Evolutionary conservation across 2,113 vertebrate species (phyloP), one percentile per base, ranked within the genome.

Genomic region (Serinus canaria): DNA sequence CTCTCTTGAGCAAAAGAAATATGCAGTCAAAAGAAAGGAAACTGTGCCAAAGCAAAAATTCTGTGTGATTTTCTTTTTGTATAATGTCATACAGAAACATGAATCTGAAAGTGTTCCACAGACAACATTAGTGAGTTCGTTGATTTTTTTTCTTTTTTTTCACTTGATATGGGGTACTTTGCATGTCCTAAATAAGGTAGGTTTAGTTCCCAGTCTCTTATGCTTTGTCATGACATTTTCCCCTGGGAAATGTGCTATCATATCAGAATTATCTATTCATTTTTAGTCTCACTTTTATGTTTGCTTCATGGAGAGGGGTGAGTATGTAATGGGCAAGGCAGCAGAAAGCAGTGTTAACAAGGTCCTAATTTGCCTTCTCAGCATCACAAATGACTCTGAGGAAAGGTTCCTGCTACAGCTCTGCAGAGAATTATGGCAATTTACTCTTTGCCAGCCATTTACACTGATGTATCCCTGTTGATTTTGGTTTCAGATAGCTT

Each of bases 21-120:
- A 83, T 91, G 35, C 41, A 82, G 58, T 60, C 96, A 95, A 95
- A 97, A 96, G 75, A 95, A 97, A 95, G 66, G 60, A 95, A 97
- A 90, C 25, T 75, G 10, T 75, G 53, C 19, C 58, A 79, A 84
- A 95, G 43, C 27, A 83, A 96, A 96, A 97, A 93, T 89, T 52
- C 25, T 76, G 13, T 89, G 37, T 83, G 55, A 94, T 95, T 96
- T 95, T 74, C 63, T 94, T 95, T 95, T 82, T 91, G 53, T 86
- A 88, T 96, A 96, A 83, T 84, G 35, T 87, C 64, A 94, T 43
- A 89, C 2, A 83, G 73, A 95, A 95, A 90, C 73, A 92, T 59
- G 52, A 96, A 89, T 92, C 89, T 88, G 30, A 94, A 96, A 96
- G 28, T 68, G 69, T 73, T 90, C 52, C 60, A 59, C 25, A 66